A percentile compares a stretch with the other conserved stretches of the same genome.
These are phyloP conservation scores for Pelusios castaneus DNA, from an alignment of 2,113 vertebrate species.

Conservation along the genomic window DNA sequence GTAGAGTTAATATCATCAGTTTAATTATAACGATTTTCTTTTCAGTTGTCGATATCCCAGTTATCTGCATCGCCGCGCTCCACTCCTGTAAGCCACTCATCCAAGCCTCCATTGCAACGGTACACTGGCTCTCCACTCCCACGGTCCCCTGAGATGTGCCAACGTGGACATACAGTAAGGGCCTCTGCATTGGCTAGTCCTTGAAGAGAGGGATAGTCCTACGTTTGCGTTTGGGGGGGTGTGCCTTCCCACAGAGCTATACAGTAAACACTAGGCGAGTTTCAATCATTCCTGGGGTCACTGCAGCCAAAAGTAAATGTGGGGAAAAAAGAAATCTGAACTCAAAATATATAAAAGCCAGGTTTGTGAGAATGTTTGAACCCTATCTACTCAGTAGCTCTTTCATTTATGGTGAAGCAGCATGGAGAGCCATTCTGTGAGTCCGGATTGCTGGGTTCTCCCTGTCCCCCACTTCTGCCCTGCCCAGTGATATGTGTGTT, in stretches of 20 bases:
- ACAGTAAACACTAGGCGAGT: background rate
- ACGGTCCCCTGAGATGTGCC: background rate
- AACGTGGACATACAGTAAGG: background rate
- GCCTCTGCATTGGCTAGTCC: background rate
- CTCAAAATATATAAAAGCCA: background rate
- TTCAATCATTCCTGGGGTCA: background rate
- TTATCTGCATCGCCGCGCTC: constrained; percentile 77
- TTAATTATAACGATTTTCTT: constrained; percentile 4
- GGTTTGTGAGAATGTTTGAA: background rate
- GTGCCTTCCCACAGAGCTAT: background rate
- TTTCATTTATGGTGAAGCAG: background rate
- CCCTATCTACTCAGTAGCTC: background rate
- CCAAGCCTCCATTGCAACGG: constrained; percentile 59
- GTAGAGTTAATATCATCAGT: accelerated
- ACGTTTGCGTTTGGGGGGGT: background rate
- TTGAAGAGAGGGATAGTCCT: background rate
- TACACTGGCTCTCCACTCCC: constrained; percentile 52
- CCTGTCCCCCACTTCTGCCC: background rate
- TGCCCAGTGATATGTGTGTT: background rate
- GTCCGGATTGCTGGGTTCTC: background rate
- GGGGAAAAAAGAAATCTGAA: background rate
- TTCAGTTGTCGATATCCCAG: constrained; percentile 90
- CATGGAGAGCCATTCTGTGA: background rate
- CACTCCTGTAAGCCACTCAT: constrained; percentile 66
- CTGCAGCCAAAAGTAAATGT: background rate